Conservation (phyloP, 2,888 invertebrate species). For the Rutpela maculata region DNA sequence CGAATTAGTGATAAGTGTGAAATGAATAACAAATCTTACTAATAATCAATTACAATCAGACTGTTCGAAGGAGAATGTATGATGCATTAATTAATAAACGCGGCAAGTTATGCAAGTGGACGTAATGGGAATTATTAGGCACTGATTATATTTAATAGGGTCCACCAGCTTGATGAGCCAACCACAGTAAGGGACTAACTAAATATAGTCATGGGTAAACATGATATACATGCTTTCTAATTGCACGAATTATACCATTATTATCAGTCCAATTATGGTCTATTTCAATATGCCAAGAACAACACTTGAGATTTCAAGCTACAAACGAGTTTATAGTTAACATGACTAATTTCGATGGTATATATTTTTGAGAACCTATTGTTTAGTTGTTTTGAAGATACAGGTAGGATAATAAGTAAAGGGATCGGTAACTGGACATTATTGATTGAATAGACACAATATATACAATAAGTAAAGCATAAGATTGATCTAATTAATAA, state of each 20-base stretch:
- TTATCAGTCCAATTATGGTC: conserved; percentile 43
- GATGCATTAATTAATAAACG: conserved; percentile 53
- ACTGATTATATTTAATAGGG: conserved; percentile 60
- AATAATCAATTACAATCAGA: conserved; percentile 52
- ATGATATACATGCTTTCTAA: conserved; percentile 58
- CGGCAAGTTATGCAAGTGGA: conserved; percentile 49
- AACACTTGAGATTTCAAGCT: not conserved
- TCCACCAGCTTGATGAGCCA: conserved; percentile 48
- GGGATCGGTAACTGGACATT: not conserved
- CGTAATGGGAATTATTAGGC: conserved; percentile 58
- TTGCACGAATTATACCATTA: conserved; percentile 57
- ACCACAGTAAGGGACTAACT: conserved; percentile 49
- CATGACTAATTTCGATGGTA: not conserved
- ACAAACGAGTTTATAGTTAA: not conserved
- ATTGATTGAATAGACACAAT: not conserved
- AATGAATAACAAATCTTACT: conserved; percentile 43
- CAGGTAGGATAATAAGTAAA: not conserved
- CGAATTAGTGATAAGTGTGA: not conserved
- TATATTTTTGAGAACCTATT: not conserved
- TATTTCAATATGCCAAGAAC: conserved; percentile 12
- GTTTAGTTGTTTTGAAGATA: not conserved
- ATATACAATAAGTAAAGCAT: not conserved
- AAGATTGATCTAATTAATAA: too few species aligned
- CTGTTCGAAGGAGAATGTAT: conserved; percentile 44
- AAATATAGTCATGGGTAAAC: conserved; percentile 52